Evolutionary conservation across 2,888 invertebrate species (phyloP).

Genomic region (Patella ulyssiponensis): DNA sequence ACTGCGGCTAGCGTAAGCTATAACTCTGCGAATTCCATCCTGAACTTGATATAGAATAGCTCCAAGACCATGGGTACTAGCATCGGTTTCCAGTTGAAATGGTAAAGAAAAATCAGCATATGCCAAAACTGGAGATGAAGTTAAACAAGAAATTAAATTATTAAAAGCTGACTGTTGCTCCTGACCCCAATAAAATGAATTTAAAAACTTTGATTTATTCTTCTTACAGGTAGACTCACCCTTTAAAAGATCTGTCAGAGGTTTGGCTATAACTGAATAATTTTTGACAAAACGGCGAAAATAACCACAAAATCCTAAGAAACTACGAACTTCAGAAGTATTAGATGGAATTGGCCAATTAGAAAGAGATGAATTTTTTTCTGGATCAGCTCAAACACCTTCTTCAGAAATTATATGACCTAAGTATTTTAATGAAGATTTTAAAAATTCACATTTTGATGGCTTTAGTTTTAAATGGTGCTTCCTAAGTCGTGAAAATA

Average conservation of each 20-base stretch:
- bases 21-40: constrained; percentile 28
- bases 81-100: constrained; percentile 30
- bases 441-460: constrained; percentile 42
- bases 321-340: constrained; percentile 30
- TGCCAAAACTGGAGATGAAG: constrained; percentile 36
- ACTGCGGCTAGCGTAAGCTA: too few species aligned
- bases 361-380: constrained; percentile 28
- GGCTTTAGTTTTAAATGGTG: constrained; percentile 39
- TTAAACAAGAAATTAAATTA: constrained; percentile 25
- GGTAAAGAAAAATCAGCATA: constrained; percentile 37
- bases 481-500: constrained; percentile 34
- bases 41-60: constrained; percentile 35
- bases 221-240: constrained; percentile 23
- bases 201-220: not conserved
- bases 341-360: constrained; percentile 29
- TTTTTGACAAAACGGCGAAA: constrained; percentile 36
- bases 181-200: constrained; percentile 35
- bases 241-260: constrained; percentile 34
- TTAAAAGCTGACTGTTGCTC: constrained; percentile 36
- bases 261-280: constrained; percentile 37
- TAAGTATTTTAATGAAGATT: constrained; percentile 34
- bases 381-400: constrained; percentile 34
- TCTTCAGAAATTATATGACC: constrained; percentile 39
- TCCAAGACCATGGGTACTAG: constrained; percentile 23
- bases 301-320: constrained; percentile 37